Conservation (phyloP, 1,140 invertebrate species). For the Pectinophora gossypiella region DNA sequence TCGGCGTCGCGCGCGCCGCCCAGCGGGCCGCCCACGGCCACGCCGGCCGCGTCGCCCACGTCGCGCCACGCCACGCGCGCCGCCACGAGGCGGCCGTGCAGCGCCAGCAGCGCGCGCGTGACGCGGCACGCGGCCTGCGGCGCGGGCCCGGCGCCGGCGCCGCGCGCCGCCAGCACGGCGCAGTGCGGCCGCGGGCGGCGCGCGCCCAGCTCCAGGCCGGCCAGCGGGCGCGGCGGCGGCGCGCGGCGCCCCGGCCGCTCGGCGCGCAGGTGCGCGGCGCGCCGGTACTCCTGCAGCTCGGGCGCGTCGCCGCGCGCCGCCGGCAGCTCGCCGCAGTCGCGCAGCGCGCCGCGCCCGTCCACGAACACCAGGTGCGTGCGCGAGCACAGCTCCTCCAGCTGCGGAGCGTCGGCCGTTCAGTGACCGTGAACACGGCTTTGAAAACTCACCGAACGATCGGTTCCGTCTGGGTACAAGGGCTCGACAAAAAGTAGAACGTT, state of each 20-base stretch:
- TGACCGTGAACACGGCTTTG: too few relatives aligned
- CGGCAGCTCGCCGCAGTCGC: conserved; percentile 86
- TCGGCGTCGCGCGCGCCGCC: conserved; percentile 11
- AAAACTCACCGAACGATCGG: too few relatives aligned
- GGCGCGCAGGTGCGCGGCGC: neutral
- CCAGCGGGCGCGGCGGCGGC: conserved; percentile 77
- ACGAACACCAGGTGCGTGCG: conserved; percentile 88
- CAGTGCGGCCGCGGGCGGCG: conserved; percentile 6
- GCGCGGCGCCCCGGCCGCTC: neutral
- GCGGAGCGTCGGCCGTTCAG: too few relatives aligned
- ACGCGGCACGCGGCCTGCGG: conserved; percentile 13
- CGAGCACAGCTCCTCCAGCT: conserved; percentile 48
- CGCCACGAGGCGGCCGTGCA: conserved; percentile 17
- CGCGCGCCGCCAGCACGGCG: conserved; percentile 17
- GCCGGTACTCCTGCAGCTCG: conserved; percentile 89
- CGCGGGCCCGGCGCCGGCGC: conserved; percentile 12
- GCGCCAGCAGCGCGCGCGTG: conserved; percentile 21
- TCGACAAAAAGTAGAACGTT: too few relatives aligned
- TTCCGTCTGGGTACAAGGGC: too few relatives aligned
- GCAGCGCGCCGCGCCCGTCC: conserved; percentile 84
- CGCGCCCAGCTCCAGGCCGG: conserved; percentile 45
- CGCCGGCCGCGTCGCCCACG: conserved; percentile 9
- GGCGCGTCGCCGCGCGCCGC: conserved; percentile 80
- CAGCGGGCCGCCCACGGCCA: conserved; percentile 14
- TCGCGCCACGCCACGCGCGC: conserved; percentile 20